Percentiles rank a stretch among this genome's conserved stretches.
These are phyloP conservation scores for Chloebia gouldiae DNA, from an alignment of 2,113 vertebrate species.

Conservation along the genomic window DNA sequence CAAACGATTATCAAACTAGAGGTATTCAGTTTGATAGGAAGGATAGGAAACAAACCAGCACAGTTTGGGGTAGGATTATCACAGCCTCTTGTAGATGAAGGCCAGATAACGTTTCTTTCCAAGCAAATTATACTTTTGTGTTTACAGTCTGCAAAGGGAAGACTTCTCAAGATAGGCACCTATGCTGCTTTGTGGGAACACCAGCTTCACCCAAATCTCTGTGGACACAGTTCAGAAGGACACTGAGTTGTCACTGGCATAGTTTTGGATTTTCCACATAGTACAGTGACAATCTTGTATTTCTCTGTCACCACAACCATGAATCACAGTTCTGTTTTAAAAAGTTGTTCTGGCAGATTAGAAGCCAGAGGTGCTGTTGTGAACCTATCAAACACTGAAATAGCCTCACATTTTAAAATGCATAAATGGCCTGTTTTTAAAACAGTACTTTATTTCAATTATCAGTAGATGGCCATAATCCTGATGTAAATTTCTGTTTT, in stretches of 20 bases:
- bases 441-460: neutral
- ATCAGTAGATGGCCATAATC: neutral
- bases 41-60: neutral
- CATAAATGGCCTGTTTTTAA: neutral
- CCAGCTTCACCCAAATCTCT: neutral
- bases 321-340: neutral
- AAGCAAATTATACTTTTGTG: neutral
- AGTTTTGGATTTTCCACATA: neutral
- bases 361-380: neutral
- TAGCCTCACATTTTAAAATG: neutral
- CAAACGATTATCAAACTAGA: neutral
- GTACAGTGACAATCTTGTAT: neutral
- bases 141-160: neutral
- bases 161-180: neutral
- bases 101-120: neutral
- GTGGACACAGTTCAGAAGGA: neutral
- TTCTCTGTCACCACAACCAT: neutral
- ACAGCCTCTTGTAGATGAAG: neutral
- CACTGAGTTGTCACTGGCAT: neutral
- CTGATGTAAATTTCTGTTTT: neutral
- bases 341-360: neutral
- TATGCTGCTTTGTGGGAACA: neutral
- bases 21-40: neutral
- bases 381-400: neutral
- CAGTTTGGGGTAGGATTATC: neutral